Base-by-base conservation (phyloP, 2,888 invertebrate species). In the Trissolcus japonicus region DNA sequence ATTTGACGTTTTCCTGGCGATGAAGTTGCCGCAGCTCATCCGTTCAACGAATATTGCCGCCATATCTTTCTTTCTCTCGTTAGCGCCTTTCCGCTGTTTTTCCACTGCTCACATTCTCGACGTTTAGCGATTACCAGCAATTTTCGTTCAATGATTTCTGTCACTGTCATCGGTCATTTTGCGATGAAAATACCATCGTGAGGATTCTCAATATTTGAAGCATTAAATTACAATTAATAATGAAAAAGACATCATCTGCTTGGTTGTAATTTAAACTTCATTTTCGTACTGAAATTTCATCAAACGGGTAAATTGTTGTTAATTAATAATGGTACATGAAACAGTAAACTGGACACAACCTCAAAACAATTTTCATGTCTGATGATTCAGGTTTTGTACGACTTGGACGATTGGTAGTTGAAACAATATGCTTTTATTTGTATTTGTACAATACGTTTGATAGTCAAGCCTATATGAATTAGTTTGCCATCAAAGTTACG, bases 11-110 rank as follows among this genome's bases (percentile, higher is more conserved):
- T 60, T 25, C 29, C 16, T 17, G 9, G 48, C 59, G 13, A 11
- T 29, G 16, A 48, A 60, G 59, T 29, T 17, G 59, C 60, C 50
- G n/a, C 35, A 41, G 53, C 21, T 53, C 51, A 61, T 61, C 61
- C 51, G 40, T 51, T 51, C 51, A 40, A 51, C 51, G 50, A 61
- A 61, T 61, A 61, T 61, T 61, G 51, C 61, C 19, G 21, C 51
- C 51, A 51, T 61, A 61, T 61, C 61, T 35, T 19, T 16, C 50
- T 29, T 61, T 61, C 48, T 61, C 46, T 61, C 25, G 25, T 61
- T 61, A 61, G 61, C 51, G 53, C 21, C 53, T 62, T 62, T 41
- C 53, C 35, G n/a, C 21, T 17, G 41, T 62, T 62, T 62, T 53
- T 62, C 25, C 35, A 1, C 35, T 41, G 60, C 46, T 35, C 50